Base-by-base conservation (phyloP, 2,113 vertebrate species). In the Columba janthina region DNA sequence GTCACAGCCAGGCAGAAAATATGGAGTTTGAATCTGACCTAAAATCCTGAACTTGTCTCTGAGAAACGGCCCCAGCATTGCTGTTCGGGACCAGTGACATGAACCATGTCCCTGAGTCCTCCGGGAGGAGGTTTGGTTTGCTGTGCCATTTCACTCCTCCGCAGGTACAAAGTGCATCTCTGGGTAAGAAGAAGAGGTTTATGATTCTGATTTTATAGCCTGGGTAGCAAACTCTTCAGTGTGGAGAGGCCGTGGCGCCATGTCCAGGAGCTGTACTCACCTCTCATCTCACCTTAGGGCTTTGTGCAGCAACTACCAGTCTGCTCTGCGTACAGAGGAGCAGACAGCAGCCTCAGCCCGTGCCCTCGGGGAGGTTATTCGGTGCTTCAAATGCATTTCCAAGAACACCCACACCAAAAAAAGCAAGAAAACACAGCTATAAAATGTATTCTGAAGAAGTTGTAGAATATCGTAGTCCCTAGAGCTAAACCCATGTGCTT, bases 151-250 rank as follows among this genome's bases (percentile, higher is more conserved):
- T 36, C 62, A 22, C 21, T 74, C 46, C 58, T 69, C 62, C n/a
- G 57, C 53, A 31, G 60, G 48, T 77, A 60, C 48, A 25, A 16
- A 58, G 58, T 34, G 19, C 28, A 38, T 44, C 67, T 66, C 36
- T 66, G 69, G 51, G 10, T 34, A 14, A 54, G 65, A 51, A 34
- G 40, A 62, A 1, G 42, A 65, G 44, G 6, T 67, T 88, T 79
- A 16, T 0, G 0, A 9, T n/a, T 96, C 36, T 34, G 22, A 38
- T 73, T 46, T 42, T 10, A 1, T 10, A 34, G 32, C n/a, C 65
- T 67, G 48, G 65, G 29, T 19, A 40, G 64, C 26, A 64, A 34
- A 53, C 65, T 32, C 19, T 20, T 61, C 28, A 6, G 36, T 18
- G 7, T 9, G 17, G 38, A 13, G 29, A 42, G 51, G 26, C n/a